These are phyloP conservation scores for Antechinus flavipes DNA, from an alignment of 2,113 vertebrate genomes.

Conservation along the genomic window DNA sequence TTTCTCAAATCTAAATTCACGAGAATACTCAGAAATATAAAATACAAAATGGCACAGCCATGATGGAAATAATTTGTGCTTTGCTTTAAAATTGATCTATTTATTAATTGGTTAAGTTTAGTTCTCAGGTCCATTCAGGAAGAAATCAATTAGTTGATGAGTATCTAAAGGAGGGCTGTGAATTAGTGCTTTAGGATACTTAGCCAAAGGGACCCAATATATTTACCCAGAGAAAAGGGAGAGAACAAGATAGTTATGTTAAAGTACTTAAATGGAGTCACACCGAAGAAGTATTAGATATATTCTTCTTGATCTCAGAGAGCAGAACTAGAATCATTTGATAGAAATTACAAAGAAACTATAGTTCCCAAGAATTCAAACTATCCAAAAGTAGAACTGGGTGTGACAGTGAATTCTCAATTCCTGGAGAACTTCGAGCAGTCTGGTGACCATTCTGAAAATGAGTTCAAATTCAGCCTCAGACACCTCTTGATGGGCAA, in stretches of 20 bases:
- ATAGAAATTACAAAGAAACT: background rate
- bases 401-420: background rate
- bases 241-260: background rate
- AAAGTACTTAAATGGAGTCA: too few relatives aligned
- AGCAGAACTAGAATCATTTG: background rate
- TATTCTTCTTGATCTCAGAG: background rate
- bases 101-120: background rate
- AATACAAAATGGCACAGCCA: background rate
- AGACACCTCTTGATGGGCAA: background rate
- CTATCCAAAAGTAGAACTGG: background rate
- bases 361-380: background rate
- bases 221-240: background rate
- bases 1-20: constrained; percentile 30
- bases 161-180: background rate
- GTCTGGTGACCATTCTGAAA: background rate
- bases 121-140: background rate
- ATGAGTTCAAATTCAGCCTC: background rate
- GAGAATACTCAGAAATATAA: background rate
- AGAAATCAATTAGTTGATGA: background rate
- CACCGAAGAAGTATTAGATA: background rate
- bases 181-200: background rate
- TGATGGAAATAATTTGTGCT: background rate
- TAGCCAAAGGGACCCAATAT: background rate
- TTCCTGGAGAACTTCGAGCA: background rate
- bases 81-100: background rate